Base-by-base conservation (phyloP, 2,888 invertebrate species). In the Cyclophora albipunctata region DNA sequence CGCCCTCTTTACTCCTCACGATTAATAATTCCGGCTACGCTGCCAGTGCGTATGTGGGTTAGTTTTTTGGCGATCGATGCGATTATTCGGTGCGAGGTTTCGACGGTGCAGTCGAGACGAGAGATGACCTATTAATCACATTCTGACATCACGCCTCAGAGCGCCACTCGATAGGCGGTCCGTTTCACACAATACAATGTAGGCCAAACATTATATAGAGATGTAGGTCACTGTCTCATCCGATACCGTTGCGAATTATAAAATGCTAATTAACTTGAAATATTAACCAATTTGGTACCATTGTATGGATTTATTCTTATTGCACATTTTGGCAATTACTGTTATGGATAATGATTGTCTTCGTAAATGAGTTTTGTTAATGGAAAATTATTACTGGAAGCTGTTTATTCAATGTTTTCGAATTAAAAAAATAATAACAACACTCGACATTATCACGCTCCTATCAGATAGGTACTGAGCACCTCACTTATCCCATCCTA, bases 31-130 rank as follows among this genome's bases (percentile, higher is more conserved):
- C 87, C 78, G 77, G 83, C 85, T 87, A 87, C 85, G 86, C 85
- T 86, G 81, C 82, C 84, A 82, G 85, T 87, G 87, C 87, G 87
- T 87, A 87, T 87, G 84, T 87, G 86, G 87, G 86, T 86, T 86
- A 86, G 85, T 87, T 87, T 87, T 87, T 87, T 84, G 86, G 84
- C 87, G 87, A 87, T 87, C 87, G 86, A 87, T 87, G 84, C 76
- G 79, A 84, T 84, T 84, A 84, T 83, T 82, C 70, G 79, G 73
- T 83, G 80, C 78, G 78, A 81, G 79, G 75, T 81, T 85, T 84
- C 81, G 79, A 71, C 69, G 78, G 71, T 84, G 85, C 84, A 83
- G 76, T 70, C 69, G 67, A 69, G 73, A 72, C 74, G 66, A 66
- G 72, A 75, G 77, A 77, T 78, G 81, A 81, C 80, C 82, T 78